Evolutionary conservation across 2,113 vertebrate species (phyloP), one percentile per base, ranked within the genome.

Genomic region (Psittacus erithacus): DNA sequence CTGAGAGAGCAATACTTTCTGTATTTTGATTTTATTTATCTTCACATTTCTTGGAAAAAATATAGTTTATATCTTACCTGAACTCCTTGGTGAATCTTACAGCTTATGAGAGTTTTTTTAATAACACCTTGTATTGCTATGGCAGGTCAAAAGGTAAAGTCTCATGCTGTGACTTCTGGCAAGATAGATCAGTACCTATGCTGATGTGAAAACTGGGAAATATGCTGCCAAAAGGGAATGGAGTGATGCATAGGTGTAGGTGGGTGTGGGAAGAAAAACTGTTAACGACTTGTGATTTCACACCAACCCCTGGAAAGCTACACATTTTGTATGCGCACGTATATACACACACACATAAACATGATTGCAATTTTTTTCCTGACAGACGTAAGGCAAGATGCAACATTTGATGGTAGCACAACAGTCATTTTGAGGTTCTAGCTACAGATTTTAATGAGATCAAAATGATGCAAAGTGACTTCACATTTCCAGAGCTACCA

Each of bases 101-200:
- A 79, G 15, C 50, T 67, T 31, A 7, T 39, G 24, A 10, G 13
- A 10, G 17, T 39, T 55, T 10, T 12, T 29, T 73, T 79, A 55
- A 86, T 44, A 86, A 27, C 59, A 90, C 31, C 33, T 92, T 52
- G 20, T 77, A 44, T 57, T 68, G 49, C 64, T 57, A 31, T 15
- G 31, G 83, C 41, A 49, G 78, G 91, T 95, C 82, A 84, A 88
- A 93, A 95, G 76, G 69, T 93, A 79, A 90, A 74, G 15, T 53
- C 20, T 83, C 47, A 60, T 75, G 18, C 70, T 75, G n/a, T 27
- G 93, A 19, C 9, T 71, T 73, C 46, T 0, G 0, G 13, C 19
- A 53, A 80, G 53, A 86, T 35, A 88, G 86, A 88, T 16, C 65
- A 22, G 39, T 55, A 52, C 14, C 53, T 78, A 22, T 5, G 7